A percentile compares a stretch with the other conserved stretches of the same genome.
phyloP scores from a whole-genome alignment of 2,113 vertebrate genomes.

The Pteruthius melanotis region DNA sequence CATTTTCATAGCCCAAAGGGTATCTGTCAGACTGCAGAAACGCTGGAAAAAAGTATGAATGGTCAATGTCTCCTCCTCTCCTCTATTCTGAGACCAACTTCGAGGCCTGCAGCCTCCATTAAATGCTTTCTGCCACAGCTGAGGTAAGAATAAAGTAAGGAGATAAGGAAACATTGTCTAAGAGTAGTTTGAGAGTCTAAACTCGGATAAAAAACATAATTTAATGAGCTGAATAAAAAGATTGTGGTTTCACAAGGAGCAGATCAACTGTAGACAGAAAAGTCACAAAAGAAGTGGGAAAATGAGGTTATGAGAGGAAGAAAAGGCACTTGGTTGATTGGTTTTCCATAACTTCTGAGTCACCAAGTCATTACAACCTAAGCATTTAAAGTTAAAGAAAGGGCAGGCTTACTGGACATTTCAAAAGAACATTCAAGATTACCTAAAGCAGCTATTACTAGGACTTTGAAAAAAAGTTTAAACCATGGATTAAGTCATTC shows the following conservation, averaged over 20 bases:
- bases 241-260: not conserved
- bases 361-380: not conserved
- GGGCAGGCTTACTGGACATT: not conserved
- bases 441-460: not conserved
- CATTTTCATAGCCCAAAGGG: not conserved
- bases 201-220: not conserved
- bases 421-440: not conserved
- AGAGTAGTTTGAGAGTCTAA: not conserved
- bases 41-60: not conserved
- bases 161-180: not conserved
- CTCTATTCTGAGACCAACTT: not conserved
- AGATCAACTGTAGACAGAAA: not conserved
- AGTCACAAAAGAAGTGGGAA: not conserved
- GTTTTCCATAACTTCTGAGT: not conserved
- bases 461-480: not conserved
- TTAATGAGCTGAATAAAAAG: constrained; percentile 10
- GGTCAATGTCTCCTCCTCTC: not conserved
- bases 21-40: not conserved
- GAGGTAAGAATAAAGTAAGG: constrained; percentile 17
- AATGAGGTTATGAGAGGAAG: not conserved
- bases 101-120: not conserved
- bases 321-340: not conserved
- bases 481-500: not conserved
- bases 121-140: not conserved
- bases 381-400: not conserved